Percentiles rank a stretch among this genome's conserved stretches.
phyloP scores from a whole-genome alignment of 2,797 vertebrate species.

The Gila robusta region DNA sequence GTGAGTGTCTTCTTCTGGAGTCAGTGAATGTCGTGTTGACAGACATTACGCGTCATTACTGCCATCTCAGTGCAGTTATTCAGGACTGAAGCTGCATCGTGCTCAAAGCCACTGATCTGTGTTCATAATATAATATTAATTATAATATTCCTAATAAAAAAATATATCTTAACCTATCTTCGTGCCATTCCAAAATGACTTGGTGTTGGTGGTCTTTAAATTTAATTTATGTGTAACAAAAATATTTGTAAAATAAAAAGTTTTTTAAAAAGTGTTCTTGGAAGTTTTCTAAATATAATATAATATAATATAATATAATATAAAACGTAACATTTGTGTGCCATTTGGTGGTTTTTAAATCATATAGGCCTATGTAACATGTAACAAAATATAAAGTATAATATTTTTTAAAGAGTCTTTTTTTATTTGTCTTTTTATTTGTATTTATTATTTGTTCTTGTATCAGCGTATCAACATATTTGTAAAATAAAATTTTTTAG shows the following conservation, averaged over 20 bases:
- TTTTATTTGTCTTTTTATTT: too few species aligned
- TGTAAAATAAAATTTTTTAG: too few species aligned
- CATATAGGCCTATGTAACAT: neutral
- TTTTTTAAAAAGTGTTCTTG: too few species aligned
- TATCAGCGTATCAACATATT: neutral
- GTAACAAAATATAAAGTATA: neutral
- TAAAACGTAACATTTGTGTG: neutral
- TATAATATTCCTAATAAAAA: neutral
- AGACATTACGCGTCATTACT: neutral
- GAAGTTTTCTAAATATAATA: neutral
- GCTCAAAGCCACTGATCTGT: neutral
- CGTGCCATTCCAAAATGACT: neutral
- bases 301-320: neutral
- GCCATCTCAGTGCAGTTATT: constrained; percentile 9
- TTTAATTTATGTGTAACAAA: neutral
- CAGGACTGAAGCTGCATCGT: neutral
- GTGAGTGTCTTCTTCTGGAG: constrained; percentile 8
- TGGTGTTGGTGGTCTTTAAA: neutral
- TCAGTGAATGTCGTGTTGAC: neutral
- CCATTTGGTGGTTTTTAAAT: neutral
- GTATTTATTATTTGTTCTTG: too few species aligned
- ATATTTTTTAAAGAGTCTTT: too few species aligned
- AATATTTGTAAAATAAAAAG: too few species aligned
- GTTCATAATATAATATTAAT: neutral
- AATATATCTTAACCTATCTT: neutral